Conservation (phyloP, 2,113 vertebrate genomes). For the Origma solitaria region DNA sequence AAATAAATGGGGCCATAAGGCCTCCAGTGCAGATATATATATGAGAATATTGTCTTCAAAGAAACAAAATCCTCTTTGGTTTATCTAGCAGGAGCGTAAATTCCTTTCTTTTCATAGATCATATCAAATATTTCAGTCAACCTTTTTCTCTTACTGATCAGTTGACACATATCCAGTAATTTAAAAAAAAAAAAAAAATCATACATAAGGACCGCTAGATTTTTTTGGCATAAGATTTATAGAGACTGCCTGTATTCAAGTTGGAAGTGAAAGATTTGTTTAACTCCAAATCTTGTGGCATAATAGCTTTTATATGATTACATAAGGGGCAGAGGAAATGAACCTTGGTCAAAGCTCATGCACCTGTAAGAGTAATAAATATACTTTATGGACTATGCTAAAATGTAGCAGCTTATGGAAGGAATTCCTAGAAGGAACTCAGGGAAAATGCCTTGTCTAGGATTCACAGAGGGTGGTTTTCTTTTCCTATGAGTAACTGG, state of each 20-base stretch:
- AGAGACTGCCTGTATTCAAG: not conserved
- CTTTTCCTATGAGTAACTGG: not conserved
- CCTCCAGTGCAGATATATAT: not conserved
- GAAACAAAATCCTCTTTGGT: not conserved
- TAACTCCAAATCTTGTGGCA: not conserved
- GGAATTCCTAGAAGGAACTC: not conserved
- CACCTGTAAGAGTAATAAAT: not conserved
- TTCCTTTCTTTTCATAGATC: not conserved
- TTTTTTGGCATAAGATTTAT: not conserved
- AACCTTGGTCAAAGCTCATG: not conserved
- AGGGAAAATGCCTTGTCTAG: not conserved
- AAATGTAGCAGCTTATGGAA: not conserved
- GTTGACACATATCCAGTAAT: not conserved
- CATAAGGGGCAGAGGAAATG: not conserved
- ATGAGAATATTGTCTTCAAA: not conserved
- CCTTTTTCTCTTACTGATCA: not conserved
- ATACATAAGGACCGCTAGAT: not conserved
- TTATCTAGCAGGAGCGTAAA: not conserved
- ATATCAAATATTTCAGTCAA: not conserved
- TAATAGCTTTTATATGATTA: not conserved
- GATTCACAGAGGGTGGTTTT: not conserved
- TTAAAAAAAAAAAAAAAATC: not conserved
- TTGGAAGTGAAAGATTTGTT: not conserved
- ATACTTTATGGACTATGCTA: not conserved
- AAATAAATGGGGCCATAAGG: not conserved